These are phyloP conservation scores for Hestina assimilis DNA, from an alignment of 1,140 invertebrate genomes.

Conservation along the genomic window DNA sequence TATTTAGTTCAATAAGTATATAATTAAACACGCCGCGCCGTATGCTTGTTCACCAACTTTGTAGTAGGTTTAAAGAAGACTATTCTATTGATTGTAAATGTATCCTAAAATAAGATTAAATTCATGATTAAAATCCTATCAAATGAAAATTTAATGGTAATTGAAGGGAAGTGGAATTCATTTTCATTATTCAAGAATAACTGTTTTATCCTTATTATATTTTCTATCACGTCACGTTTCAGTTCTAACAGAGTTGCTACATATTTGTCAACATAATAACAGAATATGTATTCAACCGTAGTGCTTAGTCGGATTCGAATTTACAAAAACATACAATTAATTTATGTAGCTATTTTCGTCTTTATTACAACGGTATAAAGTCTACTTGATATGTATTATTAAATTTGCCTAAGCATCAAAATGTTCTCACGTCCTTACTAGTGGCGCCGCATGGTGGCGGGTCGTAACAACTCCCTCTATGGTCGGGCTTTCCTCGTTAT, in stretches of 20 bases:
- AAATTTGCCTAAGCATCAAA: conserved; percentile 33
- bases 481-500: conserved; percentile 23
- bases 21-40: no score
- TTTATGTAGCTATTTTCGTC: conserved; percentile 26
- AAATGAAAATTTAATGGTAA: no score
- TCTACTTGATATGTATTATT: conserved; percentile 12
- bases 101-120: no score
- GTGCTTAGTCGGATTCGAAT: conserved; percentile 37
- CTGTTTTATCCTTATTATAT: conserved; percentile 23
- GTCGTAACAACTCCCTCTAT: conserved; percentile 38
- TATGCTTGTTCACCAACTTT: no score
- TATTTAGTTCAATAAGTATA: no score
- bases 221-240: conserved; percentile 32
- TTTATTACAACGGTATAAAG: conserved; percentile 30
- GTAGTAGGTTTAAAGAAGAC: no score
- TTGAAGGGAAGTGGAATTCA: not conserved
- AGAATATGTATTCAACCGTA: conserved; percentile 64
- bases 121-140: no score
- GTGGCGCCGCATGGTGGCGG: conserved; percentile 46
- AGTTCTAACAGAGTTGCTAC: conserved; percentile 39
- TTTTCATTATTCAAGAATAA: conserved; percentile 26
- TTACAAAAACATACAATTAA: conserved; percentile 12
- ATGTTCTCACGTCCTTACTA: conserved; percentile 52
- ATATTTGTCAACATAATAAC: conserved; percentile 66
- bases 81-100: no score